These are phyloP conservation scores for Minunthozetes semirufus DNA, from an alignment of 2,888 invertebrate genomes.

Conservation along the genomic window DNA sequence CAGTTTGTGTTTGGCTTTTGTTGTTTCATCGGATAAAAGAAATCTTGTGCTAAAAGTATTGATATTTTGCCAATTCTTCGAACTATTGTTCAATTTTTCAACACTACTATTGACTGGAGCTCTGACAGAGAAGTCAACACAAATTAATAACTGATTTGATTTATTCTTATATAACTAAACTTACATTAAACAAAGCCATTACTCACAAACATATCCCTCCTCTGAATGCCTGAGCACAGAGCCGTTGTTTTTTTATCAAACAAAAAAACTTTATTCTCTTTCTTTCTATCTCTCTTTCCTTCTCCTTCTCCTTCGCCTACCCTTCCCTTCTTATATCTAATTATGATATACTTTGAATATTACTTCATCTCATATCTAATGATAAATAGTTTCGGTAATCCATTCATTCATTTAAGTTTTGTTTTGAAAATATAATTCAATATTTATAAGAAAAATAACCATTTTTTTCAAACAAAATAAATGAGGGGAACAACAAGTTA, in stretches of 20 bases:
- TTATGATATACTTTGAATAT: constrained; percentile 3
- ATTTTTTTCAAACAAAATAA: neutral
- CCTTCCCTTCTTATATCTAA: neutral
- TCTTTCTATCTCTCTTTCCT: neutral
- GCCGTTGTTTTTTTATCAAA: neutral
- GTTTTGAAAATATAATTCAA: neutral
- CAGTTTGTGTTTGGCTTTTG: no score
- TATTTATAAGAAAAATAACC: neutral
- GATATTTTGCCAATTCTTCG: constrained; percentile 2
- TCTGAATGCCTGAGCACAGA: neutral
- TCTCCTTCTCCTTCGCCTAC: no score
- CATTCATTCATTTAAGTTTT: neutral
- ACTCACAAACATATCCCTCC: neutral
- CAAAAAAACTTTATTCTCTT: neutral
- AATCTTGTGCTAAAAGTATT: neutral
- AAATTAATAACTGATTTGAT: constrained; percentile 9
- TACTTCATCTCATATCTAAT: neutral
- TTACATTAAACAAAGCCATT: neutral
- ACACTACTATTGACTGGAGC: neutral
- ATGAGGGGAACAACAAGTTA: no score
- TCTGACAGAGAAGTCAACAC: neutral
- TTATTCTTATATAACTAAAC: constrained; percentile 9
- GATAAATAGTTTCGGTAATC: neutral
- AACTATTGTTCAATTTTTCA: constrained; percentile 8
- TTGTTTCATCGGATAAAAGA: no score